Percentiles rank a stretch among this genome's conserved stretches.
Evolutionary conservation across 2,797 vertebrate species (phyloP).

Genomic region (Ispidina picta): DNA sequence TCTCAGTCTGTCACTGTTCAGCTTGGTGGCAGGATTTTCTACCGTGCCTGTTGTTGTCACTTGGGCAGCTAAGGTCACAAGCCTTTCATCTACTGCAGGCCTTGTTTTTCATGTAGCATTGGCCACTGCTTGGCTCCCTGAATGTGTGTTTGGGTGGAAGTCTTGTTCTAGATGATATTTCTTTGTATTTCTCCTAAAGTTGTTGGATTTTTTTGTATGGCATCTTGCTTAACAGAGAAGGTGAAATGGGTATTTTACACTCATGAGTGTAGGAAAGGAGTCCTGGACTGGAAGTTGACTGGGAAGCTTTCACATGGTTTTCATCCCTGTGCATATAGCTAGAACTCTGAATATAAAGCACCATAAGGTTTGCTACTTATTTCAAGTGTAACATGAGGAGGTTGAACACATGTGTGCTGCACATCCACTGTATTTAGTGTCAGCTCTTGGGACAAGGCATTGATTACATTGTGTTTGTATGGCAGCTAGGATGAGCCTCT

Average conservation of each 20-base stretch:
- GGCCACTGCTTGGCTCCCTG: neutral
- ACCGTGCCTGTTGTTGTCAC: neutral
- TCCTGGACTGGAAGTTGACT: neutral
- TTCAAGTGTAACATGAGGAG: neutral
- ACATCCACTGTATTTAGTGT: neutral
- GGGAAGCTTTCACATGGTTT: neutral
- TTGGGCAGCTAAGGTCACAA: neutral
- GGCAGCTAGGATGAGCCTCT: neutral
- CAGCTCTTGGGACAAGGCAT: neutral
- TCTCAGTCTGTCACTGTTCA: neutral
- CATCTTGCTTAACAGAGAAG: neutral
- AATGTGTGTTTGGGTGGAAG: neutral
- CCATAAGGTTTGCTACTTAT: accelerated
- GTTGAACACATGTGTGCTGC: neutral
- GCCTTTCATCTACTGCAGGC: neutral
- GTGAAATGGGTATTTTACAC: neutral
- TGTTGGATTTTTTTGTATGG: neutral
- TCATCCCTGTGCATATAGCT: neutral
- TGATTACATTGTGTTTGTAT: accelerated
- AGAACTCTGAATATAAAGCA: neutral
- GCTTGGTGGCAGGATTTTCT: neutral
- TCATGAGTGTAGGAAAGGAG: accelerated
- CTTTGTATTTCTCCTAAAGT: neutral
- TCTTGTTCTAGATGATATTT: neutral
- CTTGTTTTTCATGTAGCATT: neutral